A percentile compares a stretch with the other conserved stretches of the same genome.
Evolutionary conservation across 1,140 invertebrate genomes (phyloP).

Genomic region (Akabosia matsudoensis): DNA sequence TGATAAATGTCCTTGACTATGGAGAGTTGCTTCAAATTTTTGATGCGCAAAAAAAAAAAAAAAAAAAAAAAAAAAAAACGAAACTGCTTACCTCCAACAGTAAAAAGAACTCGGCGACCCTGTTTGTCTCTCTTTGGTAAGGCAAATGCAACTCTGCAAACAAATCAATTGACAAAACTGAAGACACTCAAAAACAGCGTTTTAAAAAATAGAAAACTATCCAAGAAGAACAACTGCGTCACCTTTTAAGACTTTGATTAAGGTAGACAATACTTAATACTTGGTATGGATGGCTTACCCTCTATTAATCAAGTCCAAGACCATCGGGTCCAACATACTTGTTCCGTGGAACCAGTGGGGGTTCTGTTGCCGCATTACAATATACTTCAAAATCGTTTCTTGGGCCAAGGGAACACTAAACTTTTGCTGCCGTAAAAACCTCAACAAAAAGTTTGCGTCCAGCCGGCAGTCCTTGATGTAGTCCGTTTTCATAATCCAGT

Average conservation of each 20-base stretch:
- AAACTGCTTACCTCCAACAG: constrained; percentile 64
- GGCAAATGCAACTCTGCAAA: constrained; percentile 68
- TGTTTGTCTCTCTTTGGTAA: constrained; percentile 70
- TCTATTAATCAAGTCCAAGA: constrained; percentile 66
- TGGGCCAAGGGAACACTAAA: constrained; percentile 77
- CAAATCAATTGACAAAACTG: background rate
- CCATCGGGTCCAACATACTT: constrained; percentile 65
- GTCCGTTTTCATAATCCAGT: constrained; percentile 70
- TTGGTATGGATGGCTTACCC: constrained; percentile 57
- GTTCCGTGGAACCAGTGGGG: constrained; percentile 65
- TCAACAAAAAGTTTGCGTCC: constrained; percentile 69
- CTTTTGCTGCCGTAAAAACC: constrained; percentile 77
- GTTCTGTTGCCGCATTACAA: constrained; percentile 65
- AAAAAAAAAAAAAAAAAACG: background rate
- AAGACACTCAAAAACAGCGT: no score
- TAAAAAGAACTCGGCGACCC: constrained; percentile 73
- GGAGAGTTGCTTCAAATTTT: no score
- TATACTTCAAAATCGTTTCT: constrained; percentile 74
- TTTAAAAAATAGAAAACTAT: background rate
- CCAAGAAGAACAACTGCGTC: no score
- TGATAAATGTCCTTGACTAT: no score
- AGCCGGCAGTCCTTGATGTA: constrained; percentile 66
- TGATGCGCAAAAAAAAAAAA: background rate
- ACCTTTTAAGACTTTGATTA: no score
- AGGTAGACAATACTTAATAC: no score